Percentiles rank a stretch among this genome's conserved stretches.
Conservation (phyloP, 2,797 vertebrate species). For the Tragopan temminckii region DNA sequence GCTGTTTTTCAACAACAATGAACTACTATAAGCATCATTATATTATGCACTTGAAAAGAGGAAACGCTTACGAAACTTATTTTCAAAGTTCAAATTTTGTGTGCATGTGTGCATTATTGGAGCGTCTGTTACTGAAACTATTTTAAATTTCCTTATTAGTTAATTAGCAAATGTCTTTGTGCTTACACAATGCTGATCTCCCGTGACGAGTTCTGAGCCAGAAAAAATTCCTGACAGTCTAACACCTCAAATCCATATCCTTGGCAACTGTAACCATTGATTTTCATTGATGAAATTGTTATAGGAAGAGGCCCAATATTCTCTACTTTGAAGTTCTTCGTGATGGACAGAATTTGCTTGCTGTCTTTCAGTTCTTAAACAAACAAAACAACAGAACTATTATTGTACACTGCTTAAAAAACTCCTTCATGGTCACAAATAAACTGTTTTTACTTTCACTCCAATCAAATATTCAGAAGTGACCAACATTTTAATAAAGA, state of each 20-base stretch:
- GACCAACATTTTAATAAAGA: background rate
- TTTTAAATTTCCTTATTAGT: constrained; percentile 16
- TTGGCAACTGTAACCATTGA: constrained; percentile 96
- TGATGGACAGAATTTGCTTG: constrained; percentile 94
- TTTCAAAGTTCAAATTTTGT: background rate
- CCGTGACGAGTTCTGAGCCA: constrained; percentile 91
- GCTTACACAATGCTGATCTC: constrained; percentile 97
- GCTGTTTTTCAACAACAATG: background rate
- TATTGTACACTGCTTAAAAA: constrained; percentile 5
- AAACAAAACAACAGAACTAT: background rate
- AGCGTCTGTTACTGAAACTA: constrained; percentile 6
- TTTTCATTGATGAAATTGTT: constrained; percentile 94
- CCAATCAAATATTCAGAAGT: background rate
- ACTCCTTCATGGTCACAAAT: background rate
- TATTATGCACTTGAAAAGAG: background rate
- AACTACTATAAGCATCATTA: background rate
- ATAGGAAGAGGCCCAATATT: constrained; percentile 95
- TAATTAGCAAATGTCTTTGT: constrained; percentile 33
- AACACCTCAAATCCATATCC: constrained; percentile 97
- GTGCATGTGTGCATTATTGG: background rate
- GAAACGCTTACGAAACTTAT: background rate
- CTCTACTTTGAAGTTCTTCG: constrained; percentile 97
- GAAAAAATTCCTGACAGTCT: constrained; percentile 90
- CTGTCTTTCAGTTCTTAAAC: constrained; percentile 89
- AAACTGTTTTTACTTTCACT: background rate